Percentiles rank a stretch among this genome's conserved stretches.
These are phyloP conservation scores for Meganola albula DNA, from an alignment of 2,888 invertebrate species.

Conservation along the genomic window DNA sequence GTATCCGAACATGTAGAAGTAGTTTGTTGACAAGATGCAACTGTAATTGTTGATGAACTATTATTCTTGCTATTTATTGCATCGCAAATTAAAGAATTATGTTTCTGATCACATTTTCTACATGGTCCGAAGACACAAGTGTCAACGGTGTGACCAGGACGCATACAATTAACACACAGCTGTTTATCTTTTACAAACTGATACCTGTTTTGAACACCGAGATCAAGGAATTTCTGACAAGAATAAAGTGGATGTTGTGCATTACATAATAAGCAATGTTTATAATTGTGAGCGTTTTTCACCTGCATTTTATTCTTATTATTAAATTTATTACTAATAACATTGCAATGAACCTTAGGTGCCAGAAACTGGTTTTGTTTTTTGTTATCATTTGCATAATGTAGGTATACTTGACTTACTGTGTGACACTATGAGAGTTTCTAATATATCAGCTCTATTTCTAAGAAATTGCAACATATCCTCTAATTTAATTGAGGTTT, in stretches of 20 bases:
- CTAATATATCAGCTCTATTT: background rate
- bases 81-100: slow-evolving; percentile 2
- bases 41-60: background rate
- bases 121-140: slow-evolving; percentile 1
- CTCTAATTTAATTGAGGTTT: background rate
- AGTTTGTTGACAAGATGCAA: background rate
- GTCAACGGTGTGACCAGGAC: background rate
- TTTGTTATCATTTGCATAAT: background rate
- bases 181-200: slow-evolving; percentile 1
- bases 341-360: no score
- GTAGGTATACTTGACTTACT: no score
- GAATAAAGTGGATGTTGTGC: slow-evolving; percentile 4
- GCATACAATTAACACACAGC: slow-evolving; percentile 2
- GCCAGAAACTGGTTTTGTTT: no score
- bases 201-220: background rate
- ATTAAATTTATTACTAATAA: no score
- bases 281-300: background rate
- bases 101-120: slow-evolving; percentile 1
- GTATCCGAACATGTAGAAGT: no score
- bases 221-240: slow-evolving; percentile 2
- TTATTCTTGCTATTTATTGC: background rate
- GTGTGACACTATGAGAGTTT: background rate
- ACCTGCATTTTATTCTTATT: background rate
- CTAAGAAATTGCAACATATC: background rate
- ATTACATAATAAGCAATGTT: no score